Evolutionary conservation across 2,113 vertebrate species (phyloP), one percentile per base, ranked within the genome.

Genomic region (Pomatorhinus ruficollis): DNA sequence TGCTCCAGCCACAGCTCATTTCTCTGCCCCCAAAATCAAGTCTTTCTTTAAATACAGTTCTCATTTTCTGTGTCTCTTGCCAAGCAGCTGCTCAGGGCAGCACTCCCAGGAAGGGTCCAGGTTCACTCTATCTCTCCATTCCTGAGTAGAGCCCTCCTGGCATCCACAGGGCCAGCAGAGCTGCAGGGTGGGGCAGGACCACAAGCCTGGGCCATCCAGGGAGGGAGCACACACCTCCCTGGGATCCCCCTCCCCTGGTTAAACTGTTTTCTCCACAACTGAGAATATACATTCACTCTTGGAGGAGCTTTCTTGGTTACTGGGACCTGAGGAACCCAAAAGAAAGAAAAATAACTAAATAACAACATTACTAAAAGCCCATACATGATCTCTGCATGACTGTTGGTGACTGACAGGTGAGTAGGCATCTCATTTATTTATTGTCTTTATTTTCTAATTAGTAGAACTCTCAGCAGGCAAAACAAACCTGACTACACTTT

Each of bases 371-470:
- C 27, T 50, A 24, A 69, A 54, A 65, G 3, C 8, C 30, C 10
- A 5, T 15, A 5, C 1, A 2, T 24, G 56, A 47, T 4, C 11
- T 64, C 37, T 63, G 4, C 22, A 25, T 59, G 33, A 37, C 6
- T 59, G 7, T 5, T 80, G 0, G 0, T 50, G 31, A 40, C 28
- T 39, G 52, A 40, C 2, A 4, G 17, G 8, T 33, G 40, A 7
- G 14, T 56, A 63, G 19, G 17, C 20, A 64, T 22, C 10, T 64
- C 17, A 22, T 35, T 44, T n/a, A 57, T 13, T 54, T n/a, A 57
- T 13, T 54, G 7, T 28, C 8, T 66, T 75, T 76, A 25, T 75
- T 61, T 70, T 22, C 12, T 81, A 56, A 23, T 45, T 59, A 71
- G 9, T 12, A 70, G 22, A 52, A 14, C 9, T 20, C 15, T n/a